Evolutionary conservation across 37 sponge, comb jelly and placozoan genomes (phyloP).

Genomic region (Diacarnus erythraeanus): DNA sequence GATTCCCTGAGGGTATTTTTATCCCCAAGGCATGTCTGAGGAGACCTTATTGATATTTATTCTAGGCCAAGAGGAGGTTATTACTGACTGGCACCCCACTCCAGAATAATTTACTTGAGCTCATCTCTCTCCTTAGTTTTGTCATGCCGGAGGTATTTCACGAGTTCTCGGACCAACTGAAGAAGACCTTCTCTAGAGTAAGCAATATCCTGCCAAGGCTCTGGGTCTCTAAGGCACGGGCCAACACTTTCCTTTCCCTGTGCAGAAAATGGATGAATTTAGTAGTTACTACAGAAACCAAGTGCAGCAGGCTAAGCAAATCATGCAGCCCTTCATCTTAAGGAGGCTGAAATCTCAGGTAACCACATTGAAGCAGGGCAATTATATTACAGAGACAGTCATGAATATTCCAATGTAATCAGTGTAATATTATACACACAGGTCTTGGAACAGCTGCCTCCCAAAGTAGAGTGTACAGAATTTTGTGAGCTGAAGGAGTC

Average conservation of each 20-base stretch:
- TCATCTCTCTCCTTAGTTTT: constrained; percentile 65
- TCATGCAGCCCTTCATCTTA: constrained; percentile 62
- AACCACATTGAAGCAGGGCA: no score
- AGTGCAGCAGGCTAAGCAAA: constrained; percentile 40
- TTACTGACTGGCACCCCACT: constrained; percentile 71
- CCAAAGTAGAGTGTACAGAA: constrained; percentile 25
- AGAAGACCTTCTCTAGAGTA: constrained; percentile 52
- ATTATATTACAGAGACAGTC: no score
- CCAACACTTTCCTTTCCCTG: neutral
- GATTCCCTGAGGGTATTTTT: no score
- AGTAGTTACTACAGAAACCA: constrained; percentile 39
- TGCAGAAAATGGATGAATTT: constrained; percentile 16
- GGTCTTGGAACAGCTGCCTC: constrained; percentile 42
- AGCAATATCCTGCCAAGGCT: no score
- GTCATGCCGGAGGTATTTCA: constrained; percentile 55
- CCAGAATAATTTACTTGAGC: constrained; percentile 67
- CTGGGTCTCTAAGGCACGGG: neutral
- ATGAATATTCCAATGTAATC: no score
- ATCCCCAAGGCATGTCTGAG: neutral
- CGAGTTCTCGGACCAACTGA: constrained; percentile 4
- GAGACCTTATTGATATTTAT: no score
- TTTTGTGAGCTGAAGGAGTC: constrained; percentile 20
- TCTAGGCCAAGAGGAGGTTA: constrained; percentile 50
- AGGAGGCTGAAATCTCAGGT: constrained; percentile 57
- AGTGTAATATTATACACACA: no score